Evolutionary conservation across 2,113 vertebrate species (phyloP), one percentile per base, ranked within the genome.

Genomic region (Poicephalus gulielmi): DNA sequence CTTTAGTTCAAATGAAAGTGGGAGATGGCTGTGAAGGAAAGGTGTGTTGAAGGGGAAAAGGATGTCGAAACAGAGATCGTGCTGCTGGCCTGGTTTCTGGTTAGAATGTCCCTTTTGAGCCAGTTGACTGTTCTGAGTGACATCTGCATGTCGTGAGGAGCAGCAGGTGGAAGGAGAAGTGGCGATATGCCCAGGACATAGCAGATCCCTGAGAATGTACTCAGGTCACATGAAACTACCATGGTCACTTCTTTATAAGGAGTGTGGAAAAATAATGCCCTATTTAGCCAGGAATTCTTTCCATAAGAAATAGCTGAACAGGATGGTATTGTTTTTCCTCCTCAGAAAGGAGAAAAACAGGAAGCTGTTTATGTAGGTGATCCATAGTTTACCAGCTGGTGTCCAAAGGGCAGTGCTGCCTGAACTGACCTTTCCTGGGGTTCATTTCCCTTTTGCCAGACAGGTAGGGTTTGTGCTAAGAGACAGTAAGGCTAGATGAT

Each of bases 291-390:
- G 52, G 14, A 47, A 55, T 81, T 81, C 60, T 71, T 93, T 88
- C 69, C 31, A 2, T 67, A 64, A 64, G 70, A 70, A 94, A 64
- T 60, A 60, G 39, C 50, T 84, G 27, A 37, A 27, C n/a, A 52
- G 73, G 39, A 35, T 33, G 47, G 59, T 35, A 55, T 79, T 93
- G 64, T 74, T 93, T 83, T 91, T 63, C 55, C 60, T 93, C 1
- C 49, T 70, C 11, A 17, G 80, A 83, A 96, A 81, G 24, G 9
- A 9, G 18, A 81, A 31, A 83, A 95, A 22, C 46, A 86, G 67
- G 57, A 94, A 90, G 43, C 25, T 93, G 52, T 88, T 92, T 88
- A 4, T 95, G 80, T 92, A 75, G 71, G 60, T 83, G 63, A 62
- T 81, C 43, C 6, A 0, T 86, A 33, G 91, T 93, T 95, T 75